Percentiles rank a stretch among this genome's conserved stretches.
Conservation (phyloP, 2,888 invertebrate species). For the Spisula subtruncata region DNA sequence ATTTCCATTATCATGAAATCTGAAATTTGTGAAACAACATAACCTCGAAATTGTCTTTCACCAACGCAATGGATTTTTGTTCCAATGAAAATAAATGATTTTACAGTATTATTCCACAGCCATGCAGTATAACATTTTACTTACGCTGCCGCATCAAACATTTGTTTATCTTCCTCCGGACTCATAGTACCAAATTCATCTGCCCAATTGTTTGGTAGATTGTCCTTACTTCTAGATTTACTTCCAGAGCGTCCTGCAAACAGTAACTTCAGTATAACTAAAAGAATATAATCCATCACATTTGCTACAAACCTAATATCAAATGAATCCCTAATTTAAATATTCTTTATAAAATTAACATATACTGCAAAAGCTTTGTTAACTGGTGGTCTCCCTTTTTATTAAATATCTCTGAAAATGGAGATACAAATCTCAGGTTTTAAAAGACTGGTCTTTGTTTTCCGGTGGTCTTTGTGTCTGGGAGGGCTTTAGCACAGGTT, state of each 20-base stretch:
- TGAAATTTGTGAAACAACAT: too few relatives aligned
- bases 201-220: constrained; percentile 39
- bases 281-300: background rate
- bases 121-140: background rate
- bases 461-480: too few relatives aligned
- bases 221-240: background rate
- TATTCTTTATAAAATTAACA: background rate
- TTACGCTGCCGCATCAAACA: constrained; percentile 33
- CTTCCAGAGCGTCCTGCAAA: background rate
- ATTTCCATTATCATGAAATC: too few relatives aligned
- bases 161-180: background rate
- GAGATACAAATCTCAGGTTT: too few relatives aligned
- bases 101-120: background rate
- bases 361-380: background rate
- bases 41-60: too few relatives aligned
- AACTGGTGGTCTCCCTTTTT: background rate
- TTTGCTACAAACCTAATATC: too few relatives aligned
- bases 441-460: too few relatives aligned
- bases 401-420: too few relatives aligned
- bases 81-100: background rate
- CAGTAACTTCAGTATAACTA: background rate
- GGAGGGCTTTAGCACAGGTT: too few relatives aligned
- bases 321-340: too few relatives aligned
- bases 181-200: constrained; percentile 48
- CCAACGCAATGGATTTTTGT: background rate